Base-by-base conservation (phyloP, 2,113 vertebrate species). In the Anoura caudifer region DNA sequence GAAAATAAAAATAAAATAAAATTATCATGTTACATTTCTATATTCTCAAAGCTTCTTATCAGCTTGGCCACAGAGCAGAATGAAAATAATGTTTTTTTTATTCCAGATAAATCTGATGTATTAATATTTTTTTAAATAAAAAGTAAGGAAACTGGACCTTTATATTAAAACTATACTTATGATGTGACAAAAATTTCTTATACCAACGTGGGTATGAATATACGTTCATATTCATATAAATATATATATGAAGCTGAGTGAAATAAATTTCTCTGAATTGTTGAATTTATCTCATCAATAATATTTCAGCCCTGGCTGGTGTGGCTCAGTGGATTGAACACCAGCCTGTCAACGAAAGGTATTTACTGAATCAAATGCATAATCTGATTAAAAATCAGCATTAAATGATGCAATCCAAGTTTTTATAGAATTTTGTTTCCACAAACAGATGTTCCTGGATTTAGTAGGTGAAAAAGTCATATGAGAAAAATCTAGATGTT, bases 121-220 rank as follows among this genome's bases (percentile, higher is more conserved):
- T 63, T 79, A 63, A 75, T 1, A 19, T 52, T 16, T 83, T 87
- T 88, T 54, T n/a, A 77, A 63, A 33, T 6, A 89, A 38, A 91
- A 94, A 72, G 2, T 52, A 65, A 7, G 33, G 43, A 20, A 72
- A 85, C 45, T 76, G 65, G 41, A 69, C 0, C 67, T 81, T 73
- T 95, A 45, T 75, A 80, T 94, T 75, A 95, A 82, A n/a, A 91
- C 26, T 91, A n/a, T 19, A 90, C 80, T 77, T 76, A 41, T 61
- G 4, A 80, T 87, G 17, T 67, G 17, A 79, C 26, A 82, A 72
- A 92, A 89, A 85, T 1, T 47, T 79, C 14, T 11, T 59, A 45
- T 76, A 28, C 38, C 61, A 83, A 26, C 11, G 2, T 56, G 16
- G 13, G 1, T 79, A n/a, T 38, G 33, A 91, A 93, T 65, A 72